Base-by-base conservation (phyloP, 2,797 vertebrate species). In the Pipistrellus nathusii region DNA sequence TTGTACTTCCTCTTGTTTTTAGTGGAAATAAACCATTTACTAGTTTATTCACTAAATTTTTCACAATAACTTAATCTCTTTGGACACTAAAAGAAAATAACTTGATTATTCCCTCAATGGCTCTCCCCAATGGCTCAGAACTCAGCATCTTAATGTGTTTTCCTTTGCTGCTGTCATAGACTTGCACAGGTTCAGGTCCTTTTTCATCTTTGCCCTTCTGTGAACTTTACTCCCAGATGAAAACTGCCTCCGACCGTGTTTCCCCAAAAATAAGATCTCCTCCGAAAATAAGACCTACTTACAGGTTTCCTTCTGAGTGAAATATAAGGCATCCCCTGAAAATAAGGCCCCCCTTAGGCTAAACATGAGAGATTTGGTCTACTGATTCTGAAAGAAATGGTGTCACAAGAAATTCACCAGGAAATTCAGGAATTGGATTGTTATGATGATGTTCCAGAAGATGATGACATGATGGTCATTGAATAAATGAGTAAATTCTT, bases 31-130 rank as follows among this genome's bases (percentile, higher is more conserved):
- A 97, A 72, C 6, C 38, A 68, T 81, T 84, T 77, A 62, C 21
- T 44, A 77, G 41, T 41, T 87, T 89, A 76, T 69, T 90, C 57
- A 85, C 73, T 82, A 75, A 82, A 59, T 82, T 94, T 17, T 86
- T 87, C 35, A 38, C 17, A 90, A 86, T 78, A 87, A 89, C 38
- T 66, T 85, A 62, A 73, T 81, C 15, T 84, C 9, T 64, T 59
- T 91, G 76, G 64, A 88, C 4, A 64, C 21, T 66, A 85, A 81
- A 13, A 91, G 35, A 59, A 94, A 66, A 94, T 41, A 77, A 66
- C 25, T 62, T 69, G 38, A 32, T 62, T 25, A 64, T 78, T 44
- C 44, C 30, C 44, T 81, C 30, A 88, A n/a, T n/a, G n/a, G 64
- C 94, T 57, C 20, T 51, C 20, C 23, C 59, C 46, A 82, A 6